phyloP scores from a whole-genome alignment of 2,797 vertebrate genomes.

The Rhinatrema bivittatum region DNA sequence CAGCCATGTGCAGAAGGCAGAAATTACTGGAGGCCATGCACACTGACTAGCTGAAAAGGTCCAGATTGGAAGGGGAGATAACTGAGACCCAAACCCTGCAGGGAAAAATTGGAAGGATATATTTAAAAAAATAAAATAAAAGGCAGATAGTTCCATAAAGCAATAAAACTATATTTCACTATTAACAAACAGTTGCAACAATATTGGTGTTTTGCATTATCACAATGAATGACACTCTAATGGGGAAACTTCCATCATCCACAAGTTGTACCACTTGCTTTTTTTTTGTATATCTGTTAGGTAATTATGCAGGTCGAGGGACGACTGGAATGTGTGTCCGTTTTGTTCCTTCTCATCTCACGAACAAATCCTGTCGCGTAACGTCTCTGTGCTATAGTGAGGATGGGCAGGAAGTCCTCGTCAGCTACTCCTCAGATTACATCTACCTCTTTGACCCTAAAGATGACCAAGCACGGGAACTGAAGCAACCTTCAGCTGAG shows the following conservation, averaged over 20 bases:
- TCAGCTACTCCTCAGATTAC: conserved; percentile 97
- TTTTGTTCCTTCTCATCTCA: conserved; percentile 89
- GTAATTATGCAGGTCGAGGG: conserved; percentile 87
- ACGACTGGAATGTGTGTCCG: conserved; percentile 93
- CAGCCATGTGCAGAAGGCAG: too few relatives aligned
- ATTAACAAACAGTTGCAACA: background rate
- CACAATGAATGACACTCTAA: too few relatives aligned
- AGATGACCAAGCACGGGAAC: conserved; percentile 89
- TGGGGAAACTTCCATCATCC: too few relatives aligned
- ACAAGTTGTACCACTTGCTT: too few relatives aligned
- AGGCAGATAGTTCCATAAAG: too few relatives aligned
- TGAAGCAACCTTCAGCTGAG: conserved; percentile 91
- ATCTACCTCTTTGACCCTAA: conserved; percentile 95
- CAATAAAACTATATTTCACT: too few relatives aligned
- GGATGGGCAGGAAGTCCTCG: conserved; percentile 92
- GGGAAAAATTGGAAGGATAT: too few relatives aligned
- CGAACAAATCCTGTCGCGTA: conserved; percentile 92
- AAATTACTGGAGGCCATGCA: too few relatives aligned
- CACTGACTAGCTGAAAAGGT: too few relatives aligned
- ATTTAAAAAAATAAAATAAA: too few relatives aligned
- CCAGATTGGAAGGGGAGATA: too few relatives aligned
- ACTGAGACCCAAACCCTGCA: too few relatives aligned
- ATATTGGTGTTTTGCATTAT: background rate
- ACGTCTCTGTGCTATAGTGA: conserved; percentile 95
- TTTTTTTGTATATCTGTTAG: conserved; percentile 38